Conservation (phyloP, 1,140 invertebrate species). For the Heterodera carotae region DNA sequence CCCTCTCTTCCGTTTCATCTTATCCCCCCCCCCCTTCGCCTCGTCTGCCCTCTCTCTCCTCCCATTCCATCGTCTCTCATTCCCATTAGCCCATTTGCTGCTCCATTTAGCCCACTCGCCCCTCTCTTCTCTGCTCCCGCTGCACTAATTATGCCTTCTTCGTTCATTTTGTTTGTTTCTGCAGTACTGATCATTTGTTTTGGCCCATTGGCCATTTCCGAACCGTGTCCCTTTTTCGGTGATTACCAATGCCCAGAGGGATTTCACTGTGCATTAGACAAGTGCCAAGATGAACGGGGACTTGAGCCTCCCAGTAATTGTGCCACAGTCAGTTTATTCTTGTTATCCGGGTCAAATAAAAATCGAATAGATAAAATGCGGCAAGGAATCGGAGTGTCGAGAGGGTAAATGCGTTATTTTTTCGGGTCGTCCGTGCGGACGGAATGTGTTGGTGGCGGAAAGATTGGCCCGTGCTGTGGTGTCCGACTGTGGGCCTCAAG, state of each 20-base stretch:
- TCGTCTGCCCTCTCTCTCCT: no score
- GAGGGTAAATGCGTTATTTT: constrained; percentile 47
- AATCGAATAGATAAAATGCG: constrained; percentile 49
- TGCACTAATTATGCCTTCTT: not conserved
- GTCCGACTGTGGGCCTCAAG: constrained; percentile 54
- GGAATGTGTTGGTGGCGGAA: constrained; percentile 59
- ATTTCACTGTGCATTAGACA: constrained; percentile 50
- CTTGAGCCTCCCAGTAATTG: constrained; percentile 43
- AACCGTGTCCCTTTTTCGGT: constrained; percentile 51
- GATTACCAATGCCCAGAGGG: constrained; percentile 60
- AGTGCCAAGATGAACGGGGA: constrained; percentile 47
- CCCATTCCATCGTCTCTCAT: no score
- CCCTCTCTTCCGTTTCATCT: no score
- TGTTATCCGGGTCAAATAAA: constrained; percentile 4
- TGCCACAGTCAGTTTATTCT: constrained; percentile 37
- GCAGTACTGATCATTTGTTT: not conserved
- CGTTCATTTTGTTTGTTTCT: not conserved
- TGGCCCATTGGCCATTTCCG: not conserved
- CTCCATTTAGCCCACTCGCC: no score
- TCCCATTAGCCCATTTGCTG: no score
- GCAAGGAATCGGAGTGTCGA: constrained; percentile 51
- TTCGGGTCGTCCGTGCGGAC: constrained; percentile 47
- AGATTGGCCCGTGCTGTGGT: constrained; percentile 51
- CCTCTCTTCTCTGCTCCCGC: no score
- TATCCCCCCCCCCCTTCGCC: no score